Evolutionary conservation across 2,888 invertebrate species (phyloP).

Genomic region (Cephonodes hylas): DNA sequence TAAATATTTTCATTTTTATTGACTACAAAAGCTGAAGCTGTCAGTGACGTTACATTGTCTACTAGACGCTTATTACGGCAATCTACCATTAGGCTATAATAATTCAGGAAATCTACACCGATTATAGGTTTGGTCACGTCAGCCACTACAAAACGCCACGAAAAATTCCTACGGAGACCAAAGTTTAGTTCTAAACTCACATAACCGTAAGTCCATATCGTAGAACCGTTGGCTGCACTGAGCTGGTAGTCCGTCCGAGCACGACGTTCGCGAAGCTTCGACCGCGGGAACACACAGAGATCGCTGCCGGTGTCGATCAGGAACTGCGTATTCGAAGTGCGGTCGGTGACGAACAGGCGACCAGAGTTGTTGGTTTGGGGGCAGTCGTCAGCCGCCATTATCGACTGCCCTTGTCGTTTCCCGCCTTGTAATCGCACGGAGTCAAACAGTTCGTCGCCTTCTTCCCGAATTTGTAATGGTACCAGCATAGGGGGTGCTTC

Average conservation of each 20-base stretch:
- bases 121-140: no score
- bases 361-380: no score
- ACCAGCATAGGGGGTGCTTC: no score
- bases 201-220: neutral
- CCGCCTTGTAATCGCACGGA: conserved; percentile 15
- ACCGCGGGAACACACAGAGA: no score
- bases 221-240: neutral
- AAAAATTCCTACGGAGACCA: neutral
- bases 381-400: conserved; percentile 17
- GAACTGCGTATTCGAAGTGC: neutral
- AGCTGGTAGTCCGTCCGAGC: neutral
- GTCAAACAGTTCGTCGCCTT: conserved; percentile 3
- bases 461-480: conserved; percentile 12
- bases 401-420: conserved; percentile 14
- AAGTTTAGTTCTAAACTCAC: conserved; percentile 6
- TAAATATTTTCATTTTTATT: neutral
- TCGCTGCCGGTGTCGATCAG: neutral
- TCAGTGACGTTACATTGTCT: no score
- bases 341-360: no score
- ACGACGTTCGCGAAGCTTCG: neutral
- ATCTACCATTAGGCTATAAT: neutral
- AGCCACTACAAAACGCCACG: no score
- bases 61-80: neutral
- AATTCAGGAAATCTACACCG: no score
- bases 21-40: neutral